Percentiles rank a stretch among this genome's conserved stretches.
Evolutionary conservation across 2,113 vertebrate species (phyloP).

Genomic region (Thomomys bottae): DNA sequence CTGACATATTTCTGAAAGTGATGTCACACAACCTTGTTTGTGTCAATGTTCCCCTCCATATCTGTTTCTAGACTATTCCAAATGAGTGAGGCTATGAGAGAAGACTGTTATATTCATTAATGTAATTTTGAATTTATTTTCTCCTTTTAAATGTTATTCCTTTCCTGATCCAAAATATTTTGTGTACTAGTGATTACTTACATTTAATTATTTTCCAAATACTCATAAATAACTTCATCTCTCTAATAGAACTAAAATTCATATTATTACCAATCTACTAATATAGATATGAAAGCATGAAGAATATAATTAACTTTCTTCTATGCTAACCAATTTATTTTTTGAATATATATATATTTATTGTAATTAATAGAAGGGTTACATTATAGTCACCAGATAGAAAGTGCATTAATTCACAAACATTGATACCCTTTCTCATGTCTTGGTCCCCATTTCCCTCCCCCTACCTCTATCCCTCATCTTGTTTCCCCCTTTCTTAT

Average conservation of each 20-base stretch:
- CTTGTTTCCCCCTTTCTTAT: no score
- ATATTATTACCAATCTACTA: background rate
- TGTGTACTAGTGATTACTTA: background rate
- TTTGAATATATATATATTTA: no score
- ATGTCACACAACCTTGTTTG: background rate
- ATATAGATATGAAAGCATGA: background rate
- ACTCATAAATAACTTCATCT: background rate
- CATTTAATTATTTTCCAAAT: background rate
- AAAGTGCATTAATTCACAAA: no score
- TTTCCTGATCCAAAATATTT: constrained; percentile 11
- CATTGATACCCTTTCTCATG: no score
- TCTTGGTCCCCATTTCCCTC: no score
- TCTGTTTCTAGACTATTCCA: background rate
- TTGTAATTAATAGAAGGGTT: no score
- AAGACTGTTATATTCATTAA: background rate
- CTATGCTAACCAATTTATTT: no score
- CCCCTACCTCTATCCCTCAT: no score
- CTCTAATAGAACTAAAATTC: background rate
- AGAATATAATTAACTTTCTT: background rate
- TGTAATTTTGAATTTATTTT: constrained; percentile 18
- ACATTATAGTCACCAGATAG: no score
- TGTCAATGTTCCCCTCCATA: background rate
- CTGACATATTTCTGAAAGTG: background rate
- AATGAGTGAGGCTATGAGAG: background rate
- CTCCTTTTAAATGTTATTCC: background rate